phyloP scores from a whole-genome alignment of 2,797 vertebrate species.

The Morelia viridis region DNA sequence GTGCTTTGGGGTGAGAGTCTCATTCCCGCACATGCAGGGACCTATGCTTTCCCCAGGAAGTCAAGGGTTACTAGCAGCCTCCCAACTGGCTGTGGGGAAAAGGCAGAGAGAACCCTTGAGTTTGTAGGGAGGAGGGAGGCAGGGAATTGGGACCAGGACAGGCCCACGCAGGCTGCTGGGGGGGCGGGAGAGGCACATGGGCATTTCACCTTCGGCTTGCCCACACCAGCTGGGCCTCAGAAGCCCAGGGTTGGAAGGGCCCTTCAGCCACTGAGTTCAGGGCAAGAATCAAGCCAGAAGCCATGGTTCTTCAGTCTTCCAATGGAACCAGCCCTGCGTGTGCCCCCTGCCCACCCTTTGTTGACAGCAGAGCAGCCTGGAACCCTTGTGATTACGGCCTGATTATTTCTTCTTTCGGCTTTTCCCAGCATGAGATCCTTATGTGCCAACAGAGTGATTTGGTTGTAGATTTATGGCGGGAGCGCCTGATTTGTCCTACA shows the following conservation, averaged over 20 bases:
- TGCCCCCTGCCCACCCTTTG: background rate
- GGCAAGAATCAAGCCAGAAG: background rate
- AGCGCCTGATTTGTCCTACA: slow-evolving; percentile 65
- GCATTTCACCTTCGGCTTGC: background rate
- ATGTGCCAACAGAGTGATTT: slow-evolving; percentile 64
- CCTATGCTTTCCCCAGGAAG: too few species aligned
- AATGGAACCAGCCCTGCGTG: background rate
- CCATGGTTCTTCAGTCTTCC: background rate
- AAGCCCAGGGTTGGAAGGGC: background rate
- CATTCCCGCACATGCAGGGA: too few species aligned
- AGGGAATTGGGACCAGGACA: background rate
- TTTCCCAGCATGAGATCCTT: slow-evolving; percentile 61
- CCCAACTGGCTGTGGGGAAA: too few species aligned
- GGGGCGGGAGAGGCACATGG: background rate
- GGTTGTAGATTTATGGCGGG: slow-evolving; percentile 64
- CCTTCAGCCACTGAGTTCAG: background rate
- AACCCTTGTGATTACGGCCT: slow-evolving; percentile 48
- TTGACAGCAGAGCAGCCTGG: slow-evolving; percentile 35
- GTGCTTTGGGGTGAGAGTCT: too few species aligned
- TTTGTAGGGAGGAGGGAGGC: background rate
- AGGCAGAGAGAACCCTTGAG: too few species aligned
- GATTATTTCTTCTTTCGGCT: slow-evolving; percentile 61
- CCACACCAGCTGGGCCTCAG: too few species aligned
- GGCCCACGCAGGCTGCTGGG: background rate
- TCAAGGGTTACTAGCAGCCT: too few species aligned